These are phyloP conservation scores for Apaloderma vittatum DNA, from an alignment of 2,113 vertebrate species.

Conservation along the genomic window DNA sequence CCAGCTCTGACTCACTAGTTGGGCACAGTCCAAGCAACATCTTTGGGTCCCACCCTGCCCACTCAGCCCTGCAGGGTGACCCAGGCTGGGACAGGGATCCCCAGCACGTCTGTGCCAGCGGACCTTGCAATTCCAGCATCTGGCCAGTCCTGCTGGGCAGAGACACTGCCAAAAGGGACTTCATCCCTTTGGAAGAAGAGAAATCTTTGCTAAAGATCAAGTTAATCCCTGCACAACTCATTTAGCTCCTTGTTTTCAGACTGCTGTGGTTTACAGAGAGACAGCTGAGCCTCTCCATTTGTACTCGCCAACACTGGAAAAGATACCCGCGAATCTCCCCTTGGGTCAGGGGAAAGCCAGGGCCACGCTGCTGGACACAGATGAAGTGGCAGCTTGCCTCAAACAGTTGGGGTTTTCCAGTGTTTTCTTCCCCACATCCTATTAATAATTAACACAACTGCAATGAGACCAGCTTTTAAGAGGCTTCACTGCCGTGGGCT, in stretches of 20 bases:
- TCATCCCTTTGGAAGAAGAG: fast-evolving
- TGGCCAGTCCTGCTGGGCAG: neutral
- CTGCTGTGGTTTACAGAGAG: neutral
- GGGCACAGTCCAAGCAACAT: neutral
- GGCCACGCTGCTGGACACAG: neutral
- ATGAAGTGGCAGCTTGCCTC: constrained; percentile 50
- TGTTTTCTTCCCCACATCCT: constrained; percentile 57
- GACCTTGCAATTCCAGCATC: neutral
- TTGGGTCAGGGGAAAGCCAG: neutral
- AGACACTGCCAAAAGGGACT: neutral
- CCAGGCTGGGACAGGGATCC: neutral
- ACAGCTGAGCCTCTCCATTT: neutral
- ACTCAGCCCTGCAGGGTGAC: neutral
- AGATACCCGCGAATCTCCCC: neutral
- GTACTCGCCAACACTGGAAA: neutral
- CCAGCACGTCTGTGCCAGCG: neutral
- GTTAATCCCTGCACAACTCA: neutral
- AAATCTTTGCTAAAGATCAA: neutral
- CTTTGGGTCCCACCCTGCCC: neutral
- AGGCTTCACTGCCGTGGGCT: constrained; percentile 31
- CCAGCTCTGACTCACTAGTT: neutral
- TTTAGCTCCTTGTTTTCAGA: neutral
- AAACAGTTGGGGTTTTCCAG: constrained; percentile 71
- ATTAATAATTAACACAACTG: constrained; percentile 79
- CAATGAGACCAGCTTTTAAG: constrained; percentile 69